These are phyloP conservation scores for Danio tinwini DNA, from an alignment of 2,797 vertebrate species.

Conservation along the genomic window DNA sequence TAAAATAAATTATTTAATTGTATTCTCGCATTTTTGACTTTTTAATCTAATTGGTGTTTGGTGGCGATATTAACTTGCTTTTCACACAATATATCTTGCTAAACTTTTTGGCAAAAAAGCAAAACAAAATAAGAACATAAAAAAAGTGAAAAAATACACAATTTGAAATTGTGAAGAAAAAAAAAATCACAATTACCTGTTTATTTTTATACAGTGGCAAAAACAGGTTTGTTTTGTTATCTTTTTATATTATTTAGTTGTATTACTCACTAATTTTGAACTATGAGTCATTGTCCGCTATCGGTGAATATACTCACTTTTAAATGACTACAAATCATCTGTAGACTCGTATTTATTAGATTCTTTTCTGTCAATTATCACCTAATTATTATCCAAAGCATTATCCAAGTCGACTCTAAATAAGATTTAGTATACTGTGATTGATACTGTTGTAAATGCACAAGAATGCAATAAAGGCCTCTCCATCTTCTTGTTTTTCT, in stretches of 20 bases:
- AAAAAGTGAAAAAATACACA: too few relatives aligned
- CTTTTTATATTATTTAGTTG: background rate
- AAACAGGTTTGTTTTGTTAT: background rate
- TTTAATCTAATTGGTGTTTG: too few relatives aligned
- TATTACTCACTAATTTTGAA: too few relatives aligned
- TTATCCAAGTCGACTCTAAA: background rate
- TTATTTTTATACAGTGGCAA: too few relatives aligned
- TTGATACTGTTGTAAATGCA: background rate
- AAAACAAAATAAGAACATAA: too few relatives aligned
- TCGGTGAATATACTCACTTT: background rate
- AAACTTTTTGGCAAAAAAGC: too few relatives aligned
- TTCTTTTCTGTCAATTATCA: background rate
- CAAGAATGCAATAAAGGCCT: background rate
- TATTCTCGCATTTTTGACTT: too few relatives aligned
- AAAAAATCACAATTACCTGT: too few relatives aligned
- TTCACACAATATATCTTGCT: too few relatives aligned
- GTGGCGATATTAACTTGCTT: too few relatives aligned
- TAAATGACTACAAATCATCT: background rate
- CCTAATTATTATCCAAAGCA: background rate
- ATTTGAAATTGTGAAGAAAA: too few relatives aligned
- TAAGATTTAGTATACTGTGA: background rate
- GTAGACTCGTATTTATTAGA: background rate
- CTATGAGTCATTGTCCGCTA: background rate
- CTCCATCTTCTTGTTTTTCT: conserved; percentile 14
- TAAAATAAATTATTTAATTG: too few relatives aligned